A percentile compares a stretch with the other conserved stretches of the same genome.
Conservation (phyloP, 1,140 invertebrate genomes). For the Drosophila chauvacae region DNA sequence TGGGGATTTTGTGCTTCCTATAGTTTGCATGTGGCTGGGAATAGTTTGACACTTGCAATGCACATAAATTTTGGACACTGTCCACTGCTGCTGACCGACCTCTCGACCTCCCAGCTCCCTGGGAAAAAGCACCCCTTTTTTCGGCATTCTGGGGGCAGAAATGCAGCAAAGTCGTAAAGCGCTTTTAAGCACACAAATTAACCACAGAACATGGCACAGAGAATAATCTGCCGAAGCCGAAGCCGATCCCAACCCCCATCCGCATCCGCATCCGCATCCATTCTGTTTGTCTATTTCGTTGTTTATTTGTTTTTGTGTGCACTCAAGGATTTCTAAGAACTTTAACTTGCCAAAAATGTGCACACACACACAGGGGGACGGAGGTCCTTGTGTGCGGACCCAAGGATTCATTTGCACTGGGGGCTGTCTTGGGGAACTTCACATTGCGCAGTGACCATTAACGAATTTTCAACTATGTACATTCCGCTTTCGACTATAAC, state of each 20-base stretch:
- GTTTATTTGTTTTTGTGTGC: constrained; percentile 83
- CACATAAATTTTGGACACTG: constrained; percentile 72
- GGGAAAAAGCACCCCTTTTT: constrained; percentile 18
- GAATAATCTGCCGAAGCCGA: constrained; percentile 15
- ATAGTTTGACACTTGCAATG: constrained; percentile 82
- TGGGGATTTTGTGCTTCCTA: not conserved
- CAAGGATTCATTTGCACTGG: constrained; percentile 58
- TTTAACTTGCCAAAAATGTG: constrained; percentile 79
- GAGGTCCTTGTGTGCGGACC: constrained; percentile 13
- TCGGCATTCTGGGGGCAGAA: constrained; percentile 7
- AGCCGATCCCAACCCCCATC: constrained; percentile 5
- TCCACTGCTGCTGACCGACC: constrained; percentile 60
- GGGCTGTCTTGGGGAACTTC: constrained; percentile 44
- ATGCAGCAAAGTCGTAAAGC: constrained; percentile 73
- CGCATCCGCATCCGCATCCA: constrained; percentile 35
- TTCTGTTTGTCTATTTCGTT: constrained; percentile 81
- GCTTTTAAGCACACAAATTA: constrained; percentile 83
- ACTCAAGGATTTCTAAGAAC: constrained; percentile 83
- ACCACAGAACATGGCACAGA: constrained; percentile 76
- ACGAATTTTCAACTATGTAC: constrained; percentile 81
- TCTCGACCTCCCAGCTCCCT: constrained; percentile 13
- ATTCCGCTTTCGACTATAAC: constrained; percentile 44
- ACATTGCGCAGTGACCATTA: constrained; percentile 79
- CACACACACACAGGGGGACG: constrained; percentile 14
- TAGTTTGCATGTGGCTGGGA: constrained; percentile 46